Evolutionary conservation across 2,888 invertebrate species (phyloP), one percentile per base, ranked within the genome.

Genomic region (Morpho achilles): DNA sequence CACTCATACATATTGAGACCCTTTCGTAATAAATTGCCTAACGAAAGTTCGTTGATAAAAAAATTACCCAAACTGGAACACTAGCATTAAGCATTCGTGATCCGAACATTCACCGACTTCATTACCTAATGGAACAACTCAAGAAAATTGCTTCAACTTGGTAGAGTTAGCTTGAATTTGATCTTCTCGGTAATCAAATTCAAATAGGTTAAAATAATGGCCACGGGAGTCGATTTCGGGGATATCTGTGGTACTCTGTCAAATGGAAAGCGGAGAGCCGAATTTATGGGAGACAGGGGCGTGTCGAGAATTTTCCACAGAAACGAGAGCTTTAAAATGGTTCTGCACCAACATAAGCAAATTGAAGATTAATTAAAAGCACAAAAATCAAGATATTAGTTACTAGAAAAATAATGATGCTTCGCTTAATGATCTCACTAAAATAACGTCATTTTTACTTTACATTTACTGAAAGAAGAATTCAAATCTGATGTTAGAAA

Each of bases 61-160:
- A 52, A 58, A 57, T 48, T 50, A 52, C 16, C 22, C 22, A 32
- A 55, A 55, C 47, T 49, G 42, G 48, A 47, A 48, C 55, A 48
- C 50, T 47, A 32, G 7, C 42, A 8, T 49, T 49, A 59, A 56
- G 45, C 44, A 47, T 50, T 52, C 49, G 54, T 46, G 44, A 46
- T 58, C 47, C 53, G 53, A 45, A 54, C 50, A 47, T 42, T 57
- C 40, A 22, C 53, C 69, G 68, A 73, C 72, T 71, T 69, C 69
- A 69, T 74, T 73, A 73, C 70, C 61, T 64, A 68, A 67, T 69
- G 69, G 67, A 69, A 73, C 74, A 69, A 73, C 74, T 72, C 68
- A 66, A 65, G 69, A 68, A 77, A 77, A 77, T 74, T 73, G 70
- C 69, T 66, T 62, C 64, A 65, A 66, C 60, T 58, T 53, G 60